These are phyloP conservation scores for Megalopta genalis DNA, from an alignment of 1,140 invertebrate genomes.

Conservation along the genomic window DNA sequence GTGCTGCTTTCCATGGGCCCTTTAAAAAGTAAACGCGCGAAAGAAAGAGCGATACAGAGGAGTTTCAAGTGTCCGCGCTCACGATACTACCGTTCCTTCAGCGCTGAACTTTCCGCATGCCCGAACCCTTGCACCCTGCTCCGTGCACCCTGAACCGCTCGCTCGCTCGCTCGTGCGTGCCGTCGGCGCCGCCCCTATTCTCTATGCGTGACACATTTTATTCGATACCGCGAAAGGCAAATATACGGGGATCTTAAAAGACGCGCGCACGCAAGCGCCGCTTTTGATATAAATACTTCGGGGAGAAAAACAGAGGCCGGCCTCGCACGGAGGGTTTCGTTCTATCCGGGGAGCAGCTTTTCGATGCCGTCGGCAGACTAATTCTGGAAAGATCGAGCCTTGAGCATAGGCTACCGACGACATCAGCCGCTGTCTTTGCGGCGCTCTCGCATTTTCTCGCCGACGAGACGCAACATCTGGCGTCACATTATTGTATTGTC, in stretches of 20 bases:
- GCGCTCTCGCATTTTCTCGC: too few relatives aligned
- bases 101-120: conserved; percentile 43
- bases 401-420: too few relatives aligned
- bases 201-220: conserved; percentile 30
- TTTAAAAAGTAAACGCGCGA: conserved; percentile 47
- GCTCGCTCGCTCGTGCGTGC: conserved; percentile 3
- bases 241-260: conserved; percentile 10
- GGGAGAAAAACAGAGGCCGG: not conserved
- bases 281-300: conserved; percentile 7
- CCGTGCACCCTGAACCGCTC: too few relatives aligned
- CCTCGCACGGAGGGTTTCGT: not conserved
- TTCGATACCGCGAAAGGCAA: not conserved
- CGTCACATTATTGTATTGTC: too few relatives aligned
- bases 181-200: not conserved
- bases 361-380: not conserved
- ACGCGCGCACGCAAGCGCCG: not conserved
- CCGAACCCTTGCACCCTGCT: conserved; percentile 8
- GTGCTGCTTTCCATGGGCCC: conserved; percentile 40
- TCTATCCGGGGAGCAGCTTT: not conserved
- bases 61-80: not conserved
- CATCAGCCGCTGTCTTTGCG: too few relatives aligned
- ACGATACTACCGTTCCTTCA: conserved; percentile 20
- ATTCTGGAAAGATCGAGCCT: too few relatives aligned
- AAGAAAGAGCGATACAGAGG: conserved; percentile 4
- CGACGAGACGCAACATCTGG: too few relatives aligned